phyloP scores from a whole-genome alignment of 1,140 invertebrate genomes.

The Telenomus remus region DNA sequence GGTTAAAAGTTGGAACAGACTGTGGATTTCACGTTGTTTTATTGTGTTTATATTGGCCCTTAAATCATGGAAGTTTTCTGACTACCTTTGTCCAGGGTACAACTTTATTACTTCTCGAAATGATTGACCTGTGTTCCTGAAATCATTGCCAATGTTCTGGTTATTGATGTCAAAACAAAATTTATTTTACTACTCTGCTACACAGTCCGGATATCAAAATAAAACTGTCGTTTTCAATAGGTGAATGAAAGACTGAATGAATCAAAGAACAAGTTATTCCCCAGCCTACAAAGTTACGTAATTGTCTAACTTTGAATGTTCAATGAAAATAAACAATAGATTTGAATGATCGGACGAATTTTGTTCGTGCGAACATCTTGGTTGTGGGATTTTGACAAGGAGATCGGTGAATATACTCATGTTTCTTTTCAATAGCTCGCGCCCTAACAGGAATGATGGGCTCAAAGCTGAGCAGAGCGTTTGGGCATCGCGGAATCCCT shows the following conservation, averaged over 20 bases:
- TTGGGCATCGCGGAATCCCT: slow-evolving; percentile 26
- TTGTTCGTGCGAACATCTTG: no score
- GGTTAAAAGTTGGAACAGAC: not conserved
- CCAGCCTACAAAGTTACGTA: no score
- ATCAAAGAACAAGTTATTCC: no score
- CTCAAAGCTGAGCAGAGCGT: slow-evolving; percentile 13
- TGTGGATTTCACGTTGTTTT: not conserved
- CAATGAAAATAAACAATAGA: no score
- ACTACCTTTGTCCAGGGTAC: slow-evolving; percentile 1
- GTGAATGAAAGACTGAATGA: not conserved
- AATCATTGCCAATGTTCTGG: not conserved
- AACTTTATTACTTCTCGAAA: slow-evolving; percentile 10
- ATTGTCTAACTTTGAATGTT: no score
- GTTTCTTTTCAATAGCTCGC: not conserved
- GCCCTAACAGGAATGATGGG: not conserved
- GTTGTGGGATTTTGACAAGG: no score
- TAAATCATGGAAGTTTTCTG: slow-evolving; percentile 6
- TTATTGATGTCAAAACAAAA: not conserved
- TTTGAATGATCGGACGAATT: no score
- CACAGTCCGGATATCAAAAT: not conserved
- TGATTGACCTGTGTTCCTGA: not conserved
- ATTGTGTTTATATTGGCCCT: slow-evolving; percentile 2
- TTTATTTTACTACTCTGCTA: not conserved
- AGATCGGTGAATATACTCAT: not conserved
- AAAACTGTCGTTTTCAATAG: not conserved